These are phyloP conservation scores for Ferdinandea cuprea DNA, from an alignment of 2,888 invertebrate genomes.

Conservation along the genomic window DNA sequence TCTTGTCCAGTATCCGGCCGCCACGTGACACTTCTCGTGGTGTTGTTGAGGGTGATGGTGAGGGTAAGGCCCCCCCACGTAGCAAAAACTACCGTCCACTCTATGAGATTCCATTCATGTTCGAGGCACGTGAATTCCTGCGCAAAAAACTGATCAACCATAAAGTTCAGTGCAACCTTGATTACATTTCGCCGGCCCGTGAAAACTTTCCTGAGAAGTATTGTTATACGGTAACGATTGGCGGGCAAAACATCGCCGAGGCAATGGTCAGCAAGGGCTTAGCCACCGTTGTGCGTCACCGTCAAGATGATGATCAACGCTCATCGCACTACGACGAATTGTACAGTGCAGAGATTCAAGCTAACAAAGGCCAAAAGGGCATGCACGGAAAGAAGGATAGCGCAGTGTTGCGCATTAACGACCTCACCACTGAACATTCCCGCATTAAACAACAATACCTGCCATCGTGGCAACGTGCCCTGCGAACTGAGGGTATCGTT, in stretches of 20 bases:
- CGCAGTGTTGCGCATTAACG: conserved; percentile 92
- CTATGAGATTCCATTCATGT: conserved; percentile 99
- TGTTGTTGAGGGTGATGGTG: conserved; percentile 87
- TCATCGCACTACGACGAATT: conserved; percentile 96
- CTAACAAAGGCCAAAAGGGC: conserved; percentile 90
- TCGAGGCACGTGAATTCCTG: conserved; percentile 98
- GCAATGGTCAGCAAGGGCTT: conserved; percentile 95
- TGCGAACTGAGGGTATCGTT: conserved; percentile 94
- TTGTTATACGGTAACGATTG: conserved; percentile 95
- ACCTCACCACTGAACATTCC: conserved; percentile 87
- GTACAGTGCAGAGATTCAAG: conserved; percentile 95
- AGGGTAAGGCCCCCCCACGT: conserved; percentile 85
- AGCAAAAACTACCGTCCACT: conserved; percentile 93
- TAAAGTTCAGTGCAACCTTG: conserved; percentile 94
- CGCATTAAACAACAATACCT: conserved; percentile 95
- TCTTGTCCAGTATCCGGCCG: conserved; percentile 97
- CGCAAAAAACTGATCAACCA: conserved; percentile 98
- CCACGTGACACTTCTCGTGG: conserved; percentile 88
- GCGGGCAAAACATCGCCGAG: conserved; percentile 95
- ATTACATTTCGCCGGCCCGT: conserved; percentile 97
- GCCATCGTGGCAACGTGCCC: conserved; percentile 95
- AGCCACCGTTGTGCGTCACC: conserved; percentile 95
- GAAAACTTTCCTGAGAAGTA: conserved; percentile 97
- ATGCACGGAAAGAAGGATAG: conserved; percentile 94
- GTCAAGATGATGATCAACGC: conserved; percentile 97